Base-by-base conservation (phyloP, 37 sponge, comb jelly and placozoan genomes). In the Spongia lamella region DNA sequence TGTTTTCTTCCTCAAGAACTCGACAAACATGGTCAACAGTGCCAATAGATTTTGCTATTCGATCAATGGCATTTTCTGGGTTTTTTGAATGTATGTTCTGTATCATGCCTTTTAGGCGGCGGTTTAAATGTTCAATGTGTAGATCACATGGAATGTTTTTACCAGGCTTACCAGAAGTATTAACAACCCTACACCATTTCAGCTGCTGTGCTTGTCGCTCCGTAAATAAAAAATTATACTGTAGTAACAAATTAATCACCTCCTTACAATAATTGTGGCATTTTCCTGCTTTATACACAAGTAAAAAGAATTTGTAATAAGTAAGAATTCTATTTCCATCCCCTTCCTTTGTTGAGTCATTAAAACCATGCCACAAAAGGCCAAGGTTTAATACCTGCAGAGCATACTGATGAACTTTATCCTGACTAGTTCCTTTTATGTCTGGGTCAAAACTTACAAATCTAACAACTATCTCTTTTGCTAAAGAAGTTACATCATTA, bases 111-210 rank as follows among this genome's bases (percentile, higher is more conserved):
- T 83, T 69, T 14, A 69, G 31, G 14, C 40, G 70, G 21, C 49
- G 24, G 39, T 61, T 83, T 9, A 83, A 35, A 50, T 83, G 84
- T 16, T 86, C 86, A 75, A 86, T 64, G 61, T 60, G 70, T 4
- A 85, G 16, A 38, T 85, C 85, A 64, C 68, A 63, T 49, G 85
- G 73, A 2, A 86, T 79, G 63, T 86, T 76, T 5, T 55, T n/a
- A 1, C 87, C 87, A 19, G 24, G 25, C 14, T 22, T 25, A 14
- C 87, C 87, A 33, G 58, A 59, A 0, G 81, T 86, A 26, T 86
- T 86, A 14, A 86, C 47, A 51, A 61, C 73, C 16, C 70, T 27
- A 16, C 39, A 39, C 87, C 81, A 81, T 38, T 76, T 26, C 31
- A 87, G 57, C 60, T 81, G 82, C 9, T 49, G 40, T 25, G 57